phyloP scores from a whole-genome alignment of 2,797 vertebrate species.

The Naso thynnoides region DNA sequence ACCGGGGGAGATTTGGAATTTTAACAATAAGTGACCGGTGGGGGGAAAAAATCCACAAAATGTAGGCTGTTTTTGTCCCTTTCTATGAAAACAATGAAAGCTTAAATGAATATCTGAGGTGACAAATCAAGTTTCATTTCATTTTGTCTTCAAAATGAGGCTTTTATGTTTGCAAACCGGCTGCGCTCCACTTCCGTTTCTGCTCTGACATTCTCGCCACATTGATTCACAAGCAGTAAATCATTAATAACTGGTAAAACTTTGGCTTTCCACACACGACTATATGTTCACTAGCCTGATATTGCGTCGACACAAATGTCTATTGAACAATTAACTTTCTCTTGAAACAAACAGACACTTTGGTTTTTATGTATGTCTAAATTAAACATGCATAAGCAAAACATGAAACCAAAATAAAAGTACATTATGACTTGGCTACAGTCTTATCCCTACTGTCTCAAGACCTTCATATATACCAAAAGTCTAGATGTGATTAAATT shows the following conservation, averaged over 20 bases:
- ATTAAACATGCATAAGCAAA: background rate
- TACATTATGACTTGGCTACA: background rate
- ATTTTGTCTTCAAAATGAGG: background rate
- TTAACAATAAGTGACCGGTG: rapidly evolving
- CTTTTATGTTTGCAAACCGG: conserved; percentile 65
- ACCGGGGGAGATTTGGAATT: background rate
- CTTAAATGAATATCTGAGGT: rapidly evolving
- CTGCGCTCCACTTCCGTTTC: conserved; percentile 42
- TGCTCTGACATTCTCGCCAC: background rate
- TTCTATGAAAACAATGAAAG: rapidly evolving
- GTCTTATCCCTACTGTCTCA: background rate
- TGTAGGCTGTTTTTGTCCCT: rapidly evolving
- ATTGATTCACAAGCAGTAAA: conserved; percentile 48
- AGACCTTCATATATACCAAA: background rate
- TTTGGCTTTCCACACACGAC: conserved; percentile 38
- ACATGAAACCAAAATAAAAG: background rate
- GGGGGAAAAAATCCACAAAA: no score
- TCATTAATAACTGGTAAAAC: conserved; percentile 62
- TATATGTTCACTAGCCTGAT: background rate
- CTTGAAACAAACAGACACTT: background rate
- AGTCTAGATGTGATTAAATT: background rate
- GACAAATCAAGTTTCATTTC: background rate
- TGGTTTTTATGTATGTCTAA: conserved; percentile 9
- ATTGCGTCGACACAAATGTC: background rate
- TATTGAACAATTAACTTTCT: background rate